Base-by-base conservation (phyloP, 2,888 invertebrate genomes). In the Bugulina stolonifera region DNA sequence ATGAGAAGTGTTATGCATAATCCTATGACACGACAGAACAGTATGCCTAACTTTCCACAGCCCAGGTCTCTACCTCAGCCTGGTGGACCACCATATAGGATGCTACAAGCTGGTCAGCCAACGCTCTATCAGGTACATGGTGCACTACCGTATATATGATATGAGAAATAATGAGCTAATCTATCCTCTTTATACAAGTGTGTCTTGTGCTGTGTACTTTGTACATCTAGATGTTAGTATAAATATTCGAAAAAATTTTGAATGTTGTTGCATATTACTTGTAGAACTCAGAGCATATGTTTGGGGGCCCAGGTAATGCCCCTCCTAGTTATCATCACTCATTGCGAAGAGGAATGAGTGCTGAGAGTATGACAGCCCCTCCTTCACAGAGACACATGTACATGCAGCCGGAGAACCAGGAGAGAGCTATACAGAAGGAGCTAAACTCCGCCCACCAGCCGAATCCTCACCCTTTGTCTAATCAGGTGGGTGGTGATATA, bases 341-440 rank as follows among this genome's bases (percentile, higher is more conserved):
- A 2, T 32, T 64, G 64, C 27, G 64, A 5, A 64, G 64, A 32
- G 64, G 27, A 5, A 27, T 32, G 64, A 64, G 64, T 64, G 64
- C 27, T 14, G 64, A 64, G 64, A 81, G 82, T 77, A 82, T 82
- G 74, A 94, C 95, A 77, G 94, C 94, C 76, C 95, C 95, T 73
- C 94, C 94, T 86, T 94, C 94, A 88, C 64, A 64, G 27, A 94
- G 95, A 83, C 93, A 93, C 79, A 94, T 94, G 87, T 89, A 94
- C 81, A 94, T 93, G 87, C 91, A 93, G 79, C 94, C 95, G 85
- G 94, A 95, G 88, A 94, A 94, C 75, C 94, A 95, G 88, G 95
- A 95, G 86, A 87, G 95, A 81, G 94, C 94, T 78, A 95, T 95
- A 86, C 94, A 94, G 83, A 94, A 94, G 85, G 94, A 95, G 86